Percentiles rank a stretch among this genome's conserved stretches.
These are phyloP conservation scores for Pipistrellus nathusii DNA, from an alignment of 2,797 vertebrate species.

Conservation along the genomic window DNA sequence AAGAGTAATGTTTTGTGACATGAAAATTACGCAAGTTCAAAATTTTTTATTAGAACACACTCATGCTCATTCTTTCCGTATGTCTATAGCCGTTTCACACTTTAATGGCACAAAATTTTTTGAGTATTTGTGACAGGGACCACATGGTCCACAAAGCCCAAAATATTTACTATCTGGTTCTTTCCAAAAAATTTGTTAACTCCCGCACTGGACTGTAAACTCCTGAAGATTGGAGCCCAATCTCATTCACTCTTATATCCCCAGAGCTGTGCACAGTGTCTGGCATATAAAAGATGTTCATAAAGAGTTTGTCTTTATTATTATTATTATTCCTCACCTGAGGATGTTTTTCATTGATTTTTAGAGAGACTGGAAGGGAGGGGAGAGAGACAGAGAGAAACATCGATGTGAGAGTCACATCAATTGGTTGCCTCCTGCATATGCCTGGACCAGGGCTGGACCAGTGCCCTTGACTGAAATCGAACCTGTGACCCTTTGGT, in stretches of 20 bases:
- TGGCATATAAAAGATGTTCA: background rate
- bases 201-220: background rate
- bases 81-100: background rate
- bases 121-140: background rate
- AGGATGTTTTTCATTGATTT: no score
- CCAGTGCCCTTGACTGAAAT: no score
- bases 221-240: background rate
- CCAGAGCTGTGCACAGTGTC: background rate
- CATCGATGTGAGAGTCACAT: no score
- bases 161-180: background rate
- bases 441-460: no score
- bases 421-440: no score
- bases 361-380: no score
- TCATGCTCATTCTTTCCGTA: background rate
- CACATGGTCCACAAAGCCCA: background rate
- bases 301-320: background rate
- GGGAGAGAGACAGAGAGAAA: no score
- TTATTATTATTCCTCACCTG: background rate
- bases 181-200: background rate
- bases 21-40: background rate
- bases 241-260: background rate
- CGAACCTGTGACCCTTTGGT: no score
- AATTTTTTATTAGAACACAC: background rate
- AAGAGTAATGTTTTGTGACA: slow-evolving; percentile 6
- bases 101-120: background rate